Evolutionary conservation across 2,888 invertebrate genomes (phyloP), one percentile per base, ranked within the genome.

Genomic region (Pteria penguin): DNA sequence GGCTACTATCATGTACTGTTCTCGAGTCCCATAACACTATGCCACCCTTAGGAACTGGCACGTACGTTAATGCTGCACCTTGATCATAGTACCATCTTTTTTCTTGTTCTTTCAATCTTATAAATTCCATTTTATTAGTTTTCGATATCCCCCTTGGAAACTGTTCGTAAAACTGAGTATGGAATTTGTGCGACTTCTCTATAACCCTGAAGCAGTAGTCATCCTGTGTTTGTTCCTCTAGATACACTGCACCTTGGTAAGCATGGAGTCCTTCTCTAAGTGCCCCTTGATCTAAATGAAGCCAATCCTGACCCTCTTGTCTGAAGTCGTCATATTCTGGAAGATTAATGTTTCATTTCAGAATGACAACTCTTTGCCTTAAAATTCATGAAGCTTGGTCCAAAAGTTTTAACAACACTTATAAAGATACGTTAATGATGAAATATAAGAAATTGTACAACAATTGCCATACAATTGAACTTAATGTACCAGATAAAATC

Each of bases 21-120:
- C 85, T 62, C 2, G 86, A 86, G 55, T 86, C 86, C 86, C 86
- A 86, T 8, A 86, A 63, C 8, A 86, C 72, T 26, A 87, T 79
- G 1, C 86, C 84, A 3, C 86, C 86, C 36, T 84, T 84, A 2
- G 83, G 84, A 4, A 77, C 78, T 1, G 83, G 75, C 24, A 87
- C 76, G n/a, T 78, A 65, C 5, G 26, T 69, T 18, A 58, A 2
- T 58, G 52, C 29, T 32, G 85, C 84, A 8, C 83, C 82, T 54
- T 71, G 67, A n/a, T 60, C 24, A 33, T 55, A 60, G 45, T 61
- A 72, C 33, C 57, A 83, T 72, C 77, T 78, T 8, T 74, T 71
- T 8, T 80, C 52, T 14, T 71, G 68, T 2, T 61, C 33, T 18
- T 72, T 65, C 22, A 83, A 60, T 45, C 52, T 54, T 22, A 62